A percentile compares a stretch with the other conserved stretches of the same genome.
Conservation (phyloP, 2,113 vertebrate species). For the Carlito syrichta region DNA sequence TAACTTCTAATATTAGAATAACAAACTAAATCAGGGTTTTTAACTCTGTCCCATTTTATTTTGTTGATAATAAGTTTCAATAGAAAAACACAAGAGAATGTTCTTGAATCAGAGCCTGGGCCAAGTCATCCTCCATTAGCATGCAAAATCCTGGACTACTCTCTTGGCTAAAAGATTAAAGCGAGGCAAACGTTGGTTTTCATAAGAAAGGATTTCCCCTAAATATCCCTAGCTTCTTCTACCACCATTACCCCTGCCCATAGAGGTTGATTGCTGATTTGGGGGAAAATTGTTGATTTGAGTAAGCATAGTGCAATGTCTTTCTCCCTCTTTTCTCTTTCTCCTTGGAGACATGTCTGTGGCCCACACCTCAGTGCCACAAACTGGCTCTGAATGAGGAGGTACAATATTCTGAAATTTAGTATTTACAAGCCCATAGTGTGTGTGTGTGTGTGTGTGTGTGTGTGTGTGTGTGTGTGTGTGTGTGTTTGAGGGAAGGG, state of each 20-base stretch:
- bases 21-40: background rate
- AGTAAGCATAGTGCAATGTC: background rate
- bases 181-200: background rate
- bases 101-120: background rate
- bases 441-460: too few relatives aligned
- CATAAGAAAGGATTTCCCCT: background rate
- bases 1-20: background rate
- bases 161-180: background rate
- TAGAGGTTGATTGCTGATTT: background rate
- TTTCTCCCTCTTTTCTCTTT: background rate
- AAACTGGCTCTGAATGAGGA: background rate
- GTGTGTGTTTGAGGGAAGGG: background rate
- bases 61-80: background rate
- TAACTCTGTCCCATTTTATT: background rate
- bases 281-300: background rate
- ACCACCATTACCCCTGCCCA: background rate
- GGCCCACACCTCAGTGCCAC: too few relatives aligned
- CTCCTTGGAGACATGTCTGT: background rate
- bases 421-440: background rate
- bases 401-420: background rate
- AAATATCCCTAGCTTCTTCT: background rate
- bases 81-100: background rate
- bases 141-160: background rate
- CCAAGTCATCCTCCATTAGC: background rate
- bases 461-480: too few relatives aligned